Evolutionary conservation across 2,797 vertebrate species (phyloP).

Genomic region (Gadopsis marmoratus): DNA sequence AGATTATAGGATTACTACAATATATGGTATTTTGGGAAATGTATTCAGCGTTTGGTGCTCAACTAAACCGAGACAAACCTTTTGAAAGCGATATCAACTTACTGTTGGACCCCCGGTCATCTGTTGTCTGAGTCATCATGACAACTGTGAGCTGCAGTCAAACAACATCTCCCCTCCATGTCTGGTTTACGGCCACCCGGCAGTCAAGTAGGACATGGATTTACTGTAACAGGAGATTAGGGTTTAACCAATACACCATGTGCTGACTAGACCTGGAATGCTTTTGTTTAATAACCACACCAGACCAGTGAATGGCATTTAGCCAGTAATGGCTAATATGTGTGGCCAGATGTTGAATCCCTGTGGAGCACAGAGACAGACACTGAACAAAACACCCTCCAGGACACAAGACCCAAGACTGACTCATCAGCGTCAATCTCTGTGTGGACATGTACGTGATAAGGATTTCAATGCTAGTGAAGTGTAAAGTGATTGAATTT

Average conservation of each 20-base stretch:
- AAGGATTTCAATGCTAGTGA: too few relatives aligned
- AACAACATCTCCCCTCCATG: conserved; percentile 43
- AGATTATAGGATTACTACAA: neutral
- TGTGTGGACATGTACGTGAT: neutral
- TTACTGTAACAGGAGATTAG: conserved; percentile 72
- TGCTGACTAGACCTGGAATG: conserved; percentile 53
- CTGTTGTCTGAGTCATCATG: conserved; percentile 51
- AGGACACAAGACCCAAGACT: conserved; percentile 10
- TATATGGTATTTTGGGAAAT: neutral
- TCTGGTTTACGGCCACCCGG: conserved; percentile 54
- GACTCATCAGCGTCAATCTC: conserved; percentile 36
- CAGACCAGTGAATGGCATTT: conserved; percentile 51
- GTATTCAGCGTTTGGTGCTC: neutral
- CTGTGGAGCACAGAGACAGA: conserved; percentile 37
- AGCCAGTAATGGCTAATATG: conserved; percentile 52
- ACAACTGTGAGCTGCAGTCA: conserved; percentile 32
- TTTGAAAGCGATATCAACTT: conserved; percentile 21
- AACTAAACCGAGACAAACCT: conserved; percentile 6
- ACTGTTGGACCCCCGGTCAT: neutral
- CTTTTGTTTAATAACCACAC: conserved; percentile 60
- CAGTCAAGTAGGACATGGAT: conserved; percentile 63
- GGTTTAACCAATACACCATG: conserved; percentile 54
- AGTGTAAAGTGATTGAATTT: neutral
- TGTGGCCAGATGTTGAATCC: conserved; percentile 64
- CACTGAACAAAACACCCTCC: conserved; percentile 33